These are phyloP conservation scores for Dusona sp. DNA, from an alignment of 2,888 invertebrate genomes.

Conservation along the genomic window DNA sequence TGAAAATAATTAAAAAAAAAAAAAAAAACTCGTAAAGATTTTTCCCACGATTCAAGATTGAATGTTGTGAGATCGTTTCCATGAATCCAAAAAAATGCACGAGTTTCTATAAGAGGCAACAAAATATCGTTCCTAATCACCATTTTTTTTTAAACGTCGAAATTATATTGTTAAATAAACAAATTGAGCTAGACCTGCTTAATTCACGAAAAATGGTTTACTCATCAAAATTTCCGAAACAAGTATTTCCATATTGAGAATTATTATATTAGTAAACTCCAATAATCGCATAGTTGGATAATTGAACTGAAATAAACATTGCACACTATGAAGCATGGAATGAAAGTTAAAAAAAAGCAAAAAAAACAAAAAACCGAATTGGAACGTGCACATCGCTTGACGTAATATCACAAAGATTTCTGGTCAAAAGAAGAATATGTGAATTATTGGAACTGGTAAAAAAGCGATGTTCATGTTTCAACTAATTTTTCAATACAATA, in stretches of 20 bases:
- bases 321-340: neutral
- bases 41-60: neutral
- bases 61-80: neutral
- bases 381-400: neutral
- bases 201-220: neutral
- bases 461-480: neutral
- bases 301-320: neutral
- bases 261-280: neutral
- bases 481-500: neutral
- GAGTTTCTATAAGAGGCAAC: neutral
- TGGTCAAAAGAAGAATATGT: neutral
- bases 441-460: neutral
- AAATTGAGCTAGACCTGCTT: neutral
- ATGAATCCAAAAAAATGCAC: neutral
- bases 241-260: neutral
- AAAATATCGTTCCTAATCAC: neutral
- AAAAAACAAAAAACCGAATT: neutral
- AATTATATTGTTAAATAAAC: neutral
- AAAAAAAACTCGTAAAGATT: too few relatives aligned
- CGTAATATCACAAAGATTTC: neutral
- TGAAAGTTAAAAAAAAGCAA: neutral
- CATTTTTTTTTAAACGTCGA: neutral
- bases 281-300: neutral
- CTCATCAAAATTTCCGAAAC: neutral
- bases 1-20: neutral